Conservation (phyloP, 2,888 invertebrate genomes). For the Pristionchus entomophagus region DNA sequence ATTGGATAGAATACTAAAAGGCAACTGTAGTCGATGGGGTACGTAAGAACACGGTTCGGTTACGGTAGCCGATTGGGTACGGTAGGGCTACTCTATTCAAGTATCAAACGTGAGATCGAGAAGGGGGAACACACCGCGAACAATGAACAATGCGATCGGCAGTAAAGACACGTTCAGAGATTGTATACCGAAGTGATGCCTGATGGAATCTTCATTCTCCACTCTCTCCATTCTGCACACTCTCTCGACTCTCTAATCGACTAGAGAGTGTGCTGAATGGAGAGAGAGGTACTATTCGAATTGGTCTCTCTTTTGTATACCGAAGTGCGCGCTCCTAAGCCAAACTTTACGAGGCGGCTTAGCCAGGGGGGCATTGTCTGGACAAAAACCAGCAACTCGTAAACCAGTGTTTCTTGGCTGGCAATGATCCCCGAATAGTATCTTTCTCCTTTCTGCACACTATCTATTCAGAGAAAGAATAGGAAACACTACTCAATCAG, state of each 20-base stretch:
- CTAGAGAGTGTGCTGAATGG: too few relatives aligned
- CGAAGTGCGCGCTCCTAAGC: too few relatives aligned
- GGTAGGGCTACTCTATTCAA: neutral
- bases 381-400: neutral
- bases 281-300: too few relatives aligned
- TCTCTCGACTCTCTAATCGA: too few relatives aligned
- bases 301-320: neutral
- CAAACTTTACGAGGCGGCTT: neutral
- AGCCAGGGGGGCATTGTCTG: neutral
- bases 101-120: too few relatives aligned
- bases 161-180: neutral
- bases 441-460: too few relatives aligned
- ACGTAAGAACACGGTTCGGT: neutral
- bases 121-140: too few relatives aligned
- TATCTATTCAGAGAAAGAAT: too few relatives aligned
- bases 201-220: neutral
- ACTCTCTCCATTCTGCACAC: too few relatives aligned
- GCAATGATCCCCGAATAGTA: too few relatives aligned
- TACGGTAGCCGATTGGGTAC: neutral
- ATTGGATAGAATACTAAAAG: neutral
- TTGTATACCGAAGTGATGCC: too few relatives aligned
- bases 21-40: neutral
- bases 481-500: too few relatives aligned
- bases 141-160: neutral
- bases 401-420: neutral